Base-by-base conservation (phyloP, 92 coral and sea anemone species). In the Nematostella vectensis region DNA sequence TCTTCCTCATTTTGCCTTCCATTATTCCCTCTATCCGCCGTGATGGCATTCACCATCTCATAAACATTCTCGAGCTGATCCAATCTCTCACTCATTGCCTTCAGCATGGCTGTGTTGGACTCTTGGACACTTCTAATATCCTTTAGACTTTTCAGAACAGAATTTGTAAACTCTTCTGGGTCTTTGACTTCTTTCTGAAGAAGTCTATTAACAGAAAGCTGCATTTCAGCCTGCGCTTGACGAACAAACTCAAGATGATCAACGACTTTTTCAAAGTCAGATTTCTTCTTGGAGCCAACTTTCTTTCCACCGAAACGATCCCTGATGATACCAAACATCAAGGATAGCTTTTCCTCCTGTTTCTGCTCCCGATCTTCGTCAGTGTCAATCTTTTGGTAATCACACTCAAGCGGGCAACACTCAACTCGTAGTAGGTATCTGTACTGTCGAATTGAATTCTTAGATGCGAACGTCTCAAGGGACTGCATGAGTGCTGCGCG, bases 401-500 rank as follows among this genome's bases (percentile, higher is more conserved):
- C 84, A 1, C 61, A 45, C 45, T 74, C 87, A 12, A 78, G 76
- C 13, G 94, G 94, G 23, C 83, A 69, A 62, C 77, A 84, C 47
- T 75, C 54, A 4, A 47, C 24, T 1, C 64, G 59, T 58, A 84
- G 50, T 29, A 63, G 66, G 23, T 84, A 69, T 40, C 77, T 72
- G 42, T 70, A 75, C 30, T 57, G 63, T 57, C 61, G 50, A 0
- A 68, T 53, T 48, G 62, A 64, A 27, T 62, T 80, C 55, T 30
- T 25, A 26, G 76, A 74, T 25, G 77, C 72, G 37, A 54, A 65
- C 38, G 81, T 29, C 57, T 80, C 94, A 27, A 84, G 43, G 25
- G 71, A 63, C 40, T 80, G 88, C 39, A 84, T 83, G 24, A 84
- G 75, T 27, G 76, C 67, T 40, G 94, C 94, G 47, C 88, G 63